Percentiles rank a stretch among this genome's conserved stretches.
phyloP scores from a whole-genome alignment of 1,140 invertebrate genomes.

The Drosophila rhopaloa region DNA sequence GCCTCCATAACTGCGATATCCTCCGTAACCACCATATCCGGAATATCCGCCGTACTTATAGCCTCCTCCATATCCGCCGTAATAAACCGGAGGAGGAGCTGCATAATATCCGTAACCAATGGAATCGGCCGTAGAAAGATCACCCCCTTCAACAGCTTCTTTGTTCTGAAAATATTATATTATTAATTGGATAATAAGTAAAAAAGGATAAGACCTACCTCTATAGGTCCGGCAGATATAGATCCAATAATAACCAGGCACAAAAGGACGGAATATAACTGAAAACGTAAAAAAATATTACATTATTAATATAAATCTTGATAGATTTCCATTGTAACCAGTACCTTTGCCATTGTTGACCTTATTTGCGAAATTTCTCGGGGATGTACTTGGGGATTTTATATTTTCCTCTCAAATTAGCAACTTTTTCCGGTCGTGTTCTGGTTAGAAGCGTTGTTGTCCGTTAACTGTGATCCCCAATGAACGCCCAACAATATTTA shows the following conservation, averaged over 20 bases:
- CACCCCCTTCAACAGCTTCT: slow-evolving; percentile 9
- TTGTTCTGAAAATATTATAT: background rate
- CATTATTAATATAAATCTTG: slow-evolving; percentile 6
- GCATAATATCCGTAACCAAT: slow-evolving; percentile 61
- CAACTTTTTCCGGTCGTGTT: slow-evolving; percentile 49
- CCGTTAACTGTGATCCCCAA: slow-evolving; percentile 51
- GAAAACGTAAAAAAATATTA: background rate
- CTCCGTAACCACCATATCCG: slow-evolving; percentile 21
- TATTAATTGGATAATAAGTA: background rate
- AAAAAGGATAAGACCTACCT: background rate
- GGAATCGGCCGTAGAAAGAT: slow-evolving; percentile 51
- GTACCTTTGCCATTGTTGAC: slow-evolving; percentile 64
- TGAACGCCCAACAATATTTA: slow-evolving; percentile 55
- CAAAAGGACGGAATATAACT: slow-evolving; percentile 37
- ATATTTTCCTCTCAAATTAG: slow-evolving; percentile 51
- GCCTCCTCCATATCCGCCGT: slow-evolving; percentile 47
- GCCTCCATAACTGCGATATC: slow-evolving; percentile 50
- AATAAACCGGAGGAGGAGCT: slow-evolving; percentile 44
- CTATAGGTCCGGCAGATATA: slow-evolving; percentile 22
- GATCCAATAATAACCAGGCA: slow-evolving; percentile 14
- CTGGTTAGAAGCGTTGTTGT: slow-evolving; percentile 51
- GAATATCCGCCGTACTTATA: slow-evolving; percentile 57
- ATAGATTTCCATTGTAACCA: background rate
- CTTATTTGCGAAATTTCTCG: slow-evolving; percentile 57
- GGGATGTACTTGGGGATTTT: slow-evolving; percentile 3